Evolutionary conservation across 2,797 vertebrate genomes (phyloP).

Genomic region (Esox masquinongy): DNA sequence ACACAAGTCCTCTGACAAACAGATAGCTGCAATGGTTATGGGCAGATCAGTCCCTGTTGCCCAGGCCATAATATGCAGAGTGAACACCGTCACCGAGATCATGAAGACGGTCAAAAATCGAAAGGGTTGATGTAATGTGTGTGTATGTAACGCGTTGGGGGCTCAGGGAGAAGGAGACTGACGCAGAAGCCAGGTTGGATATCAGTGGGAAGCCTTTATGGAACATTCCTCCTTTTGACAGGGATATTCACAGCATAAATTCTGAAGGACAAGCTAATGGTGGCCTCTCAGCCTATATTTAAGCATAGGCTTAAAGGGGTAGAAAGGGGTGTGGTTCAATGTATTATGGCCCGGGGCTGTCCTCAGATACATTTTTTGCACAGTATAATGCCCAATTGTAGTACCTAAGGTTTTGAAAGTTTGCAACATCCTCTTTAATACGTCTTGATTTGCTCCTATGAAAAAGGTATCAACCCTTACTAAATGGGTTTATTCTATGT

Average conservation of each 20-base stretch:
- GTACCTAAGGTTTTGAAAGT: no score
- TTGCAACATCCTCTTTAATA: no score
- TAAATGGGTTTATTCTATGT: constrained; percentile 7
- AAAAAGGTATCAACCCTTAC: neutral
- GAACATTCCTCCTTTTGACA: constrained; percentile 27
- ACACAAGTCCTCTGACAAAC: neutral
- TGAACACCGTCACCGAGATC: constrained; percentile 10
- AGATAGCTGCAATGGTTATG: neutral
- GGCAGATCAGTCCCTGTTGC: neutral
- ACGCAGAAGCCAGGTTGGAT: constrained; percentile 8
- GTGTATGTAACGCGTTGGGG: neutral
- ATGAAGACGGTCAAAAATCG: constrained; percentile 23
- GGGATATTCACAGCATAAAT: neutral
- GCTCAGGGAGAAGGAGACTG: neutral
- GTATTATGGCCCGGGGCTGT: no score
- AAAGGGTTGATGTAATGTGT: neutral
- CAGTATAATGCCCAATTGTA: no score
- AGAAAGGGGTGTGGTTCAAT: no score
- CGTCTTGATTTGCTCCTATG: no score
- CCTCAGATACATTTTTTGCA: no score
- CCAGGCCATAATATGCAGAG: neutral
- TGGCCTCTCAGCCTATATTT: no score
- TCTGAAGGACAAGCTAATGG: no score
- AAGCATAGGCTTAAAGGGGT: no score
- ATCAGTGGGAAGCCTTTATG: constrained; percentile 18